phyloP scores from a whole-genome alignment of 2,797 vertebrate species.

The Chloroceryle inda region DNA sequence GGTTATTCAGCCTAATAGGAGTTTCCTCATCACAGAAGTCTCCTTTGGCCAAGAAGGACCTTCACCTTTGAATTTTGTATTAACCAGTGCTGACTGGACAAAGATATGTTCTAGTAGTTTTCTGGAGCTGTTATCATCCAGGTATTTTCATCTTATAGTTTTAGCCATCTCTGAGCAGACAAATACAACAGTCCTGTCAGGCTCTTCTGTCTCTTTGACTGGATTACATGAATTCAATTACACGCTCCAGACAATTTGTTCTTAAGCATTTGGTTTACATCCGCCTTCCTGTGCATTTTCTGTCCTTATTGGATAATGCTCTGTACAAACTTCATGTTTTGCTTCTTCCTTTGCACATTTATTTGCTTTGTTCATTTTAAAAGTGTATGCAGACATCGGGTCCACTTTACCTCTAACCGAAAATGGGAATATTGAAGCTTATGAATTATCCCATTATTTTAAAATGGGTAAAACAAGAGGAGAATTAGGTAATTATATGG shows the following conservation, averaged over 20 bases:
- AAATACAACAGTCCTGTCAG: neutral
- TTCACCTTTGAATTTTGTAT: neutral
- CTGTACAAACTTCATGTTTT: neutral
- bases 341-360: neutral
- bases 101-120: neutral
- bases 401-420: neutral
- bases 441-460: neutral
- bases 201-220: neutral
- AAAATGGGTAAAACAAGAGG: neutral
- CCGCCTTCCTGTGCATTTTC: neutral
- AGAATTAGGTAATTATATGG: neutral
- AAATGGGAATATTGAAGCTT: neutral
- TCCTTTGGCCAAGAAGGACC: neutral
- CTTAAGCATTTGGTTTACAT: neutral
- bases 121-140: neutral
- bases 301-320: neutral
- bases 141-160: neutral
- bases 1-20: neutral
- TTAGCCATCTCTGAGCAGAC: constrained; percentile 21
- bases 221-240: constrained; percentile 6
- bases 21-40: neutral
- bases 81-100: neutral
- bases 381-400: neutral
- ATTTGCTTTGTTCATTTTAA: neutral
- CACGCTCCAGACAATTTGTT: neutral